These are phyloP conservation scores for Pogona vitticeps DNA, from an alignment of 2,113 vertebrate genomes.

Conservation along the genomic window DNA sequence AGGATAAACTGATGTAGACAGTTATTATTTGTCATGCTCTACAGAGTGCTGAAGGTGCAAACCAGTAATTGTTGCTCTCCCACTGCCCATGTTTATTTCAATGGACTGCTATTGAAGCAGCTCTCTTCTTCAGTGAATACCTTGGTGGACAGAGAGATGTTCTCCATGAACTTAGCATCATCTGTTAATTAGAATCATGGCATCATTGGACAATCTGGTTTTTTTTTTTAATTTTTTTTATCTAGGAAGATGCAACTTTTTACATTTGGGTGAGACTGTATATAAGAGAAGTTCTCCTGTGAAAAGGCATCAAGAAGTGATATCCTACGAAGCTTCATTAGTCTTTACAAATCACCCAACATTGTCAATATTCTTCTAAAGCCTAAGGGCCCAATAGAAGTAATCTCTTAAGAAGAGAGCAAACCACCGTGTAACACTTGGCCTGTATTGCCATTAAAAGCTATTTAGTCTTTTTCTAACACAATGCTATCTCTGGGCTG, in stretches of 20 bases:
- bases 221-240: conserved; percentile 48
- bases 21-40: conserved; percentile 36
- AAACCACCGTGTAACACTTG: conserved; percentile 28
- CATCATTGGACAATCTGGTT: not conserved
- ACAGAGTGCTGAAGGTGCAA: not conserved
- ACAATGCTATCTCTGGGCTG: not conserved
- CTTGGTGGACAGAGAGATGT: not conserved
- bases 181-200: not conserved
- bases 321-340: conserved; percentile 3
- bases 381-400: conserved; percentile 16
- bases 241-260: conserved; percentile 43
- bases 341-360: conserved; percentile 15
- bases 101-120: not conserved
- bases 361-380: conserved; percentile 47
- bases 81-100: not conserved
- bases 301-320: conserved; percentile 39
- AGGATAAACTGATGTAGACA: conserved; percentile 40
- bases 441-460: conserved; percentile 9
- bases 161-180: conserved; percentile 49
- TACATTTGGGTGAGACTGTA: conserved; percentile 33
- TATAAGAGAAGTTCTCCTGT: conserved; percentile 9
- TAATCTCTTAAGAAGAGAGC: conserved; percentile 23
- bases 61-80: not conserved
- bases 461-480: not conserved
- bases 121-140: conserved; percentile 35